Evolutionary conservation across 2,888 invertebrate genomes (phyloP).

Genomic region (Autographa pulchrina): DNA sequence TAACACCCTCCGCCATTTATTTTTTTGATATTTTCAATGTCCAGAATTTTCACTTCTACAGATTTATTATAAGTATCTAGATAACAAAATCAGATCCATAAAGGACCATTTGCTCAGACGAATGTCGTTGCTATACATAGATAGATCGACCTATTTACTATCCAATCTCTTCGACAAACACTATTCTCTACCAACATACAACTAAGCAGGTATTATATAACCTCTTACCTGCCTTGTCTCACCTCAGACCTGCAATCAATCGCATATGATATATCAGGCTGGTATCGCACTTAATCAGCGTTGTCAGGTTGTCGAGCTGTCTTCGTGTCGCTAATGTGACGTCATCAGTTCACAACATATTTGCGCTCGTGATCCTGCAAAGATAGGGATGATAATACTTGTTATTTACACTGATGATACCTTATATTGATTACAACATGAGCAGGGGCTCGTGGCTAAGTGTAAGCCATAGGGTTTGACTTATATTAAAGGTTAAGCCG

Average conservation of each 20-base stretch:
- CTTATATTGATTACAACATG: no score
- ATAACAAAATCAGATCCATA: no score
- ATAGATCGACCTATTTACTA: not conserved
- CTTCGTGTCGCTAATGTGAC: slow-evolving; percentile 4
- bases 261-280: not conserved
- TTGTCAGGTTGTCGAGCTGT: not conserved
- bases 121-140: no score
- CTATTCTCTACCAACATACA: not conserved
- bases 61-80: no score
- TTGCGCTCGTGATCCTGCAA: not conserved
- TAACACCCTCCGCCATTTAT: no score
- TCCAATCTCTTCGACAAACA: not conserved
- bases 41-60: no score
- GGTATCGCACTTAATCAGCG: not conserved
- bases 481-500: no score
- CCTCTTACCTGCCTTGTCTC: not conserved
- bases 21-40: no score
- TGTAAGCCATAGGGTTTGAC: no score
- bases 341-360: slow-evolving; percentile 5
- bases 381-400: not conserved
- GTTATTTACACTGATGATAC: not conserved
- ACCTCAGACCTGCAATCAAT: not conserved
- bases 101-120: no score
- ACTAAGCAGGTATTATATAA: not conserved
- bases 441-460: not conserved